A percentile compares a stretch with the other conserved stretches of the same genome.
Evolutionary conservation across 1,140 invertebrate genomes (phyloP).

Genomic region (Ganaspis sp.): DNA sequence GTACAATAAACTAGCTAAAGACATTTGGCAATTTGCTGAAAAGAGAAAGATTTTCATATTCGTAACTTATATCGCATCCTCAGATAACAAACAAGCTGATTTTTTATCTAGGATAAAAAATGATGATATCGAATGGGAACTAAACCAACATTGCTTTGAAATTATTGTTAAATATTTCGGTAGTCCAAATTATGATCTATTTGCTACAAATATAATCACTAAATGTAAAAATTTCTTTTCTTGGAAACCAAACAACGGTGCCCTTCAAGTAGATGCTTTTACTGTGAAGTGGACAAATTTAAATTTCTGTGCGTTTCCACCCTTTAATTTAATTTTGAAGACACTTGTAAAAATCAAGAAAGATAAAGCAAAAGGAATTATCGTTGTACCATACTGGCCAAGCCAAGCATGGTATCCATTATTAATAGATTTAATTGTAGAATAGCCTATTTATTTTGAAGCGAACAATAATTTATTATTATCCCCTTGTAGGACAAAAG

Average conservation of each 20-base stretch:
- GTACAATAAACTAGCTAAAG: conserved; percentile 7
- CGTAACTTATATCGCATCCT: conserved; percentile 19
- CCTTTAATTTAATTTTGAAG: conserved; percentile 37
- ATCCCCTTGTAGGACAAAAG: conserved; percentile 36
- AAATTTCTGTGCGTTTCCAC: conserved; percentile 41
- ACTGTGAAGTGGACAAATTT: conserved; percentile 35
- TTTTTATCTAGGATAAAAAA: conserved; percentile 31
- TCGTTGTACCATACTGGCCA: conserved; percentile 35
- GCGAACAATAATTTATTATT: conserved; percentile 33
- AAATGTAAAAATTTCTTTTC: conserved; percentile 40
- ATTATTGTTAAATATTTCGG: not conserved
- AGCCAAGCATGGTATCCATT: conserved; percentile 37
- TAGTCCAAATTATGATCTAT: conserved; percentile 36
- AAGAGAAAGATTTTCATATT: conserved; percentile 9
- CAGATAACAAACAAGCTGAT: conserved; percentile 17
- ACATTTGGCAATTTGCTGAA: conserved; percentile 36
- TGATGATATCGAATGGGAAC: conserved; percentile 31
- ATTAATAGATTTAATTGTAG: conserved; percentile 28
- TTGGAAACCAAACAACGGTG: conserved; percentile 32
- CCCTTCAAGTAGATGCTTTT: conserved; percentile 38
- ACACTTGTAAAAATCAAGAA: conserved; percentile 32
- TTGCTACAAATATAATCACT: conserved; percentile 32
- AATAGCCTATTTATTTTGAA: not conserved
- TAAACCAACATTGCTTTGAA: not conserved
- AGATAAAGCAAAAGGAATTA: conserved; percentile 30